Evolutionary conservation across 2,888 invertebrate species (phyloP), one percentile per base, ranked within the genome.

Genomic region (Parnassius mnemosyne): DNA sequence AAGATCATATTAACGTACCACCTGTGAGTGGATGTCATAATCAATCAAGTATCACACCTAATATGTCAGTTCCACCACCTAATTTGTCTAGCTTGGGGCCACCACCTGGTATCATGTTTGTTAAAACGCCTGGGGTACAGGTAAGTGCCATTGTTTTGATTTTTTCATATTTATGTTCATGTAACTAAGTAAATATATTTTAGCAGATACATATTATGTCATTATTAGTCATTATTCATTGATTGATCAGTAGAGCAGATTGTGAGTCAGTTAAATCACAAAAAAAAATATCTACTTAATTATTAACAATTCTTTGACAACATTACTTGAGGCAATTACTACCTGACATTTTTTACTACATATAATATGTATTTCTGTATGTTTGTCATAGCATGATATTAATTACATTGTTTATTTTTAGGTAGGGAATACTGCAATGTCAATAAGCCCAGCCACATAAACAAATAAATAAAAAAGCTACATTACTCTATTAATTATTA

Each of bases 21-120:
- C 84, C 89, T 66, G 87, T 85, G 77, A 90, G 87, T 84, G 86
- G 78, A 73, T 87, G 89, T 76, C 89, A 86, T 80, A 83, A 84
- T 71, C 92, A 89, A 72, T 76, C 89, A 69, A 89, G 76, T 81
- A 83, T 90, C 69, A 83, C 91, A 65, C 85, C 87, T 53, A 92
- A 91, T 71, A 85, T 92, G 87, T 86, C 91, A 73, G 83, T 91
- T 67, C 91, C 92, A 71, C 92, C 91, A 58, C 92, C 92, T 70
- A 89, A 81, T 73, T 70, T 90, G 71, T 73, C 89, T 65, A 81
- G 80, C 75, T 77, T 92, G 81, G 88, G 84, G 61, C 89, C 90
- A 69, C 91, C 90, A 49, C 91, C 89, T 74, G 88, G 89, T 75
- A 77, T 92, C 68, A 83, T 92, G 85, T 92, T 81, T 83, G 86